Evolutionary conservation across 1,140 invertebrate species (phyloP).

Genomic region (Trichonephila clavata): DNA sequence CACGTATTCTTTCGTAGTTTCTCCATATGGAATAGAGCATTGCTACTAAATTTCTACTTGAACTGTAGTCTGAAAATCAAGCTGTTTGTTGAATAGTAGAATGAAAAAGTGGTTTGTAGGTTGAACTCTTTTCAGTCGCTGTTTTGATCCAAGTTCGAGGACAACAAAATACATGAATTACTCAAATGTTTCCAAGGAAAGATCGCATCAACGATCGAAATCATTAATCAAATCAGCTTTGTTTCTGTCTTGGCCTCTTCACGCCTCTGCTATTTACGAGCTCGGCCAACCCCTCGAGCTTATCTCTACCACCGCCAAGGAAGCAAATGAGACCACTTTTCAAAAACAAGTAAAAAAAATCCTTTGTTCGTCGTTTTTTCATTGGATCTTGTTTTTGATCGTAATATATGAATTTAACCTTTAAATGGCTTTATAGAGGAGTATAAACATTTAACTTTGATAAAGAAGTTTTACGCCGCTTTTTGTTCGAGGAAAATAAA

Average conservation of each 20-base stretch:
- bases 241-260: background rate
- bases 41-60: no score
- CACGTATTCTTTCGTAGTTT: no score
- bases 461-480: background rate
- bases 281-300: background rate
- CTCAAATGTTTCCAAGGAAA: background rate
- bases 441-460: conserved; percentile 5
- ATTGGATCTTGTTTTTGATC: background rate
- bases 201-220: background rate
- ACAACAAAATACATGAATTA: background rate
- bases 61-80: no score
- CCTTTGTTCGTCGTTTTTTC: background rate
- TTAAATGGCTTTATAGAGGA: background rate
- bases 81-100: no score
- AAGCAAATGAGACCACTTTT: conserved; percentile 6
- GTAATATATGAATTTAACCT: background rate
- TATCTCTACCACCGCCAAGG: background rate
- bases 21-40: no score
- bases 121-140: no score
- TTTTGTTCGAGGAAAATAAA: background rate
- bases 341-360: background rate
- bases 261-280: conserved; percentile 5
- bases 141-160: background rate
- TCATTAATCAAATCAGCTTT: background rate
- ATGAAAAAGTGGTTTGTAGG: no score